Percentiles rank a stretch among this genome's conserved stretches.
These are phyloP conservation scores for Narcine bancroftii DNA, from an alignment of 2,113 vertebrate genomes.

Conservation along the genomic window DNA sequence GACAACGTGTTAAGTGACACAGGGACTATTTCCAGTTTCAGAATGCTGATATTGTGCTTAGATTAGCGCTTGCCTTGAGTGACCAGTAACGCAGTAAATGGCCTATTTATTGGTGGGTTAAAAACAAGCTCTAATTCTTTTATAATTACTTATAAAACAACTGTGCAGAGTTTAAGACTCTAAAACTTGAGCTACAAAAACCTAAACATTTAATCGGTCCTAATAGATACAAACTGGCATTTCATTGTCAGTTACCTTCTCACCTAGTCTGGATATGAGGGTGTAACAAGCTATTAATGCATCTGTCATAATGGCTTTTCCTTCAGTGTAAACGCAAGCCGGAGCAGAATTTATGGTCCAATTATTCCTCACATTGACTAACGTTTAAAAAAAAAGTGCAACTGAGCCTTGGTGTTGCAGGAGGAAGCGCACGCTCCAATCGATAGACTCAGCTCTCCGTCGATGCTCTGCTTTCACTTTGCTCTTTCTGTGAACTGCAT, in stretches of 20 bases:
- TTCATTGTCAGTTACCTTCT: neutral
- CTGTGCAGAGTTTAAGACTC: neutral
- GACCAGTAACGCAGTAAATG: neutral
- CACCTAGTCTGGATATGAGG: neutral
- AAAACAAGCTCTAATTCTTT: neutral
- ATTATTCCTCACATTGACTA: neutral
- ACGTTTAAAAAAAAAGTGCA: neutral
- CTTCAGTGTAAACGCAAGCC: neutral
- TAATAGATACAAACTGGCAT: neutral
- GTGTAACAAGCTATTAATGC: too few species aligned
- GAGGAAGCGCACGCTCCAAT: neutral
- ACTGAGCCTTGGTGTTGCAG: neutral
- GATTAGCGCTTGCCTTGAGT: too few species aligned
- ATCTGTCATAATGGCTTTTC: slow-evolving; percentile 3
- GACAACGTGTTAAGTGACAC: neutral
- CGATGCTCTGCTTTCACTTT: neutral
- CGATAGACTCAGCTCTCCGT: too few species aligned
- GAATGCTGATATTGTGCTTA: neutral
- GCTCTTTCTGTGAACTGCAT: neutral
- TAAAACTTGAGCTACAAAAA: neutral
- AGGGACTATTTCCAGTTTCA: neutral
- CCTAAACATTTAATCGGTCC: neutral
- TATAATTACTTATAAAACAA: neutral
- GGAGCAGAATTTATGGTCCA: slow-evolving; percentile 16
- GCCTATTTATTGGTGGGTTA: neutral